Evolutionary conservation across 2,888 invertebrate genomes (phyloP).

Genomic region (Masnerella sp.): DNA sequence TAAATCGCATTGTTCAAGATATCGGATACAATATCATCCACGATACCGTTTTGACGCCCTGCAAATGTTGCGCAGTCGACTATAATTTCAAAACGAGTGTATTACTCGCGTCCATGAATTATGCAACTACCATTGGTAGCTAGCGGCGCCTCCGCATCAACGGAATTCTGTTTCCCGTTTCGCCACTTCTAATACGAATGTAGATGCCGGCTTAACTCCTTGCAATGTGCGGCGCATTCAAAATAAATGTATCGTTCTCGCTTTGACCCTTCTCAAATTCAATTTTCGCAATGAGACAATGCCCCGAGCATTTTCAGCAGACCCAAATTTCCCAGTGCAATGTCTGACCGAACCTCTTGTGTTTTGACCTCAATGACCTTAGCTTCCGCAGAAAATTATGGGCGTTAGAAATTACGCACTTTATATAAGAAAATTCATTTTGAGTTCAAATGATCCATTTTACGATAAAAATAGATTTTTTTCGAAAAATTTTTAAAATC

Average conservation of each 20-base stretch:
- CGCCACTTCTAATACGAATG: constrained; percentile 51
- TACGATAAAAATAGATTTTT: too few relatives aligned
- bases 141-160: constrained; percentile 64
- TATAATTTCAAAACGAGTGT: constrained; percentile 71
- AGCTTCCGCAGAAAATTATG: too few relatives aligned
- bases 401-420: too few relatives aligned
- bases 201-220: constrained; percentile 62
- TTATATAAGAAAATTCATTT: too few relatives aligned
- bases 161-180: constrained; percentile 62
- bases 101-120: constrained; percentile 71
- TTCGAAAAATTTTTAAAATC: too few relatives aligned
- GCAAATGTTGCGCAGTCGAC: constrained; percentile 66
- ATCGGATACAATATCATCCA: constrained; percentile 8
- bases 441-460: too few relatives aligned
- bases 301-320: constrained; percentile 15
- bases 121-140: constrained; percentile 69
- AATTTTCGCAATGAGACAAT: constrained; percentile 45
- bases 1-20: constrained; percentile 21
- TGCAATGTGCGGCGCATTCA: constrained; percentile 39
- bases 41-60: constrained; percentile 61
- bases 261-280: constrained; percentile 51
- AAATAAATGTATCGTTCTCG: constrained; percentile 50
- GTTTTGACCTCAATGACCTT: too few relatives aligned
- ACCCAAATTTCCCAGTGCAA: constrained; percentile 17
- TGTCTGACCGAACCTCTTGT: constrained; percentile 2